Conservation (phyloP, 2,888 invertebrate genomes). For the Gnatocerus cornutus region DNA sequence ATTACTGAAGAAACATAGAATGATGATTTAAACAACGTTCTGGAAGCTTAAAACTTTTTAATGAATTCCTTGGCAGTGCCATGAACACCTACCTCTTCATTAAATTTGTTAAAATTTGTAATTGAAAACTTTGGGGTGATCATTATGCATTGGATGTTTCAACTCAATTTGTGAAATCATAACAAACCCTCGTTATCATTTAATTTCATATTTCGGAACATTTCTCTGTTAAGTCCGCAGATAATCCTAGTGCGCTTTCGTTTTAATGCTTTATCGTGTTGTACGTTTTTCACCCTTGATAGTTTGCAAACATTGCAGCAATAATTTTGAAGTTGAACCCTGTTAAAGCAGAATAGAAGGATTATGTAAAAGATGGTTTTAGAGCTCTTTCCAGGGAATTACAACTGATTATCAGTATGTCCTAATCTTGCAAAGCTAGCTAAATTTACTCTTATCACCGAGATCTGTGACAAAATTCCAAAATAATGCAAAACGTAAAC, state of each 20-base stretch:
- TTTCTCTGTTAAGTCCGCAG: background rate
- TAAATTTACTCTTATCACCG: constrained; percentile 23
- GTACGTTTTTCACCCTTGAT: constrained; percentile 12
- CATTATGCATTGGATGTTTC: constrained; percentile 13
- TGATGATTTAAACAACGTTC: no score
- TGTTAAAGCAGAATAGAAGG: constrained; percentile 22
- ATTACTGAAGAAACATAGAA: no score
- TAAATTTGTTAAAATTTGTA: background rate
- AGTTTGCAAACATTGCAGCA: constrained; percentile 10
- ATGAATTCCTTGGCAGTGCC: background rate
- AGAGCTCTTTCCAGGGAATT: constrained; percentile 24
- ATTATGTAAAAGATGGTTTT: constrained; percentile 28
- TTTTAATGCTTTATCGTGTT: constrained; percentile 19
- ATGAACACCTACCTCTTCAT: background rate
- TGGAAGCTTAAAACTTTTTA: background rate
- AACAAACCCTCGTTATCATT: constrained; percentile 13
- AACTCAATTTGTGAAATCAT: constrained; percentile 11
- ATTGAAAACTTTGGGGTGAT: constrained; percentile 4
- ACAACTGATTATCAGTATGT: constrained; percentile 31
- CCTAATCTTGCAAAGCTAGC: constrained; percentile 19
- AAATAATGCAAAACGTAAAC: constrained; percentile 26
- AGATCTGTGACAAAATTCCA: constrained; percentile 7
- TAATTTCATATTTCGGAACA: constrained; percentile 19
- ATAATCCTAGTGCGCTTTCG: constrained; percentile 9
- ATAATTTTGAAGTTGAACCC: constrained; percentile 11